A percentile compares a stretch with the other conserved stretches of the same genome.
phyloP scores from a whole-genome alignment of 1,140 invertebrate species.

The Belonocnema kinseyi region DNA sequence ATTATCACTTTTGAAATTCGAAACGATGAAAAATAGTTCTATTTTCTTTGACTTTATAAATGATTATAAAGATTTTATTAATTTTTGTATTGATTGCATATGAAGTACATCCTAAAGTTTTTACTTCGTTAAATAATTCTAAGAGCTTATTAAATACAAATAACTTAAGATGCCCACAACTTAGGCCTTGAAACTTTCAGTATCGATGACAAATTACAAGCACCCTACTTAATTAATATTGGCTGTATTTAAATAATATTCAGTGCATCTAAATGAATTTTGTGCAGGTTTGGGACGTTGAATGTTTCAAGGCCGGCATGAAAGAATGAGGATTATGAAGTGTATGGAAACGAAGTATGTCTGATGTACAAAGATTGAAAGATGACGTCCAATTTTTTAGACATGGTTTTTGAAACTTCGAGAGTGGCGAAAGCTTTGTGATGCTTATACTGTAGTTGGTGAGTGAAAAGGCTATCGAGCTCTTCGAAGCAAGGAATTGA shows the following conservation, averaged over 20 bases:
- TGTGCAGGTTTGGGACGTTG: background rate
- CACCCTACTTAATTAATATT: background rate
- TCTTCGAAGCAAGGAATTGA: slow-evolving; percentile 9
- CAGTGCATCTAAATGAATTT: no score
- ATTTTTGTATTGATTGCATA: no score
- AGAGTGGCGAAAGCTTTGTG: background rate
- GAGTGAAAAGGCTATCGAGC: background rate
- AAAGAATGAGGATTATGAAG: background rate
- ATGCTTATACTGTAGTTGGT: background rate
- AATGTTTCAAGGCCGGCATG: slow-evolving; percentile 3
- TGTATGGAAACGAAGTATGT: background rate
- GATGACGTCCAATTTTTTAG: background rate
- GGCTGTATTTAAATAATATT: no score
- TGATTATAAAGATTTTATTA: no score
- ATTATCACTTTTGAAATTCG: no score
- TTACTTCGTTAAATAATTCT: slow-evolving; percentile 8
- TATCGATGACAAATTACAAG: background rate
- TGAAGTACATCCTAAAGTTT: background rate
- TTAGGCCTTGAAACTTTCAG: slow-evolving; percentile 13
- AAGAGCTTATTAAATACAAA: slow-evolving; percentile 17
- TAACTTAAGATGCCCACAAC: slow-evolving; percentile 26
- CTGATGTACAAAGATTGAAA: no score
- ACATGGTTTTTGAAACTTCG: background rate
- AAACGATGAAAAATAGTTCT: no score
- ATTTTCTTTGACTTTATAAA: no score